Percentiles rank a stretch among this genome's conserved stretches.
Conservation (phyloP, 2,797 vertebrate species). For the Rhadinocentrus ornatus region DNA sequence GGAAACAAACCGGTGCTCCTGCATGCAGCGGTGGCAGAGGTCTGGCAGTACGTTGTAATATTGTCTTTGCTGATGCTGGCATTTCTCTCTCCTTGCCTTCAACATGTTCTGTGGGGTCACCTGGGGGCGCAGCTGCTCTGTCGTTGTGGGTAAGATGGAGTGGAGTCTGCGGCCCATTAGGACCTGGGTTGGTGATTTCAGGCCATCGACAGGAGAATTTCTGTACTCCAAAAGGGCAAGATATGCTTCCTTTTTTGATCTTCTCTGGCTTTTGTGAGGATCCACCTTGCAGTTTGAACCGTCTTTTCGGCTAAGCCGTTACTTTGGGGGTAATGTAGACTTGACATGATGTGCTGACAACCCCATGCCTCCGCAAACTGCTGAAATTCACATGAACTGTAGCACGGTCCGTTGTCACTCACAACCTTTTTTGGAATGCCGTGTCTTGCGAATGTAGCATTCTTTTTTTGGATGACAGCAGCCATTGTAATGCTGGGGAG, state of each 20-base stretch:
- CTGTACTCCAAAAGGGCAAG: neutral
- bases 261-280: neutral
- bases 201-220: rapidly evolving
- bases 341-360: neutral
- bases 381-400: conserved; percentile 9
- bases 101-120: no score
- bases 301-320: conserved; percentile 16
- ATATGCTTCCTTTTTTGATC: conserved; percentile 1
- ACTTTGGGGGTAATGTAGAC: neutral
- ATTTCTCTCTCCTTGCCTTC: no score
- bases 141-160: no score
- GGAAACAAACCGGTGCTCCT: no score
- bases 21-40: no score
- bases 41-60: no score
- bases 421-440: conserved; percentile 3
- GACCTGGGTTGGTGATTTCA: neutral
- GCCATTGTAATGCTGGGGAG: neutral
- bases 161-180: neutral
- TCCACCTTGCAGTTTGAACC: neutral
- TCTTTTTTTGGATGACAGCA: conserved; percentile 12
- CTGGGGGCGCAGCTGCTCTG: no score
- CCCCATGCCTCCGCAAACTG: neutral
- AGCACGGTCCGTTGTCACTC: conserved; percentile 10
- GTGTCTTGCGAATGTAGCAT: neutral
- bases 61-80: no score